A percentile compares a stretch with the other conserved stretches of the same genome.
Evolutionary conservation across 2,113 vertebrate species (phyloP).

Genomic region (Pterocles burchelli): DNA sequence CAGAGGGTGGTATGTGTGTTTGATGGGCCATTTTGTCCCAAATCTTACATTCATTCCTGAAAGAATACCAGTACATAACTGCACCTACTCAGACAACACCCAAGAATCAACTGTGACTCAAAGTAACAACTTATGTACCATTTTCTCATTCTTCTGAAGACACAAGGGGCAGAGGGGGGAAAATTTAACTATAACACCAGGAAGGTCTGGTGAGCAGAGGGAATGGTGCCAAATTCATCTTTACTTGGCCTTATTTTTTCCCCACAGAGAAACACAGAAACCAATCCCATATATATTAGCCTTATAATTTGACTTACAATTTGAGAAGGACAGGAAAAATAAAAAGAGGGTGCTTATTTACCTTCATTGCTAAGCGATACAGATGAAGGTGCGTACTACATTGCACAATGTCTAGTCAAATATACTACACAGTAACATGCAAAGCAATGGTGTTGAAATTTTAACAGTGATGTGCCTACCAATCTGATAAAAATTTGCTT

Average conservation of each 20-base stretch:
- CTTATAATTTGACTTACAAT: background rate
- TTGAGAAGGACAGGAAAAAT: background rate
- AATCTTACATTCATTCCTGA: background rate
- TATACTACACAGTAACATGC: background rate
- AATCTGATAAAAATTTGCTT: background rate
- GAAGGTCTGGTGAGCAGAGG: background rate
- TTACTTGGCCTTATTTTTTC: background rate
- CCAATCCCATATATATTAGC: background rate
- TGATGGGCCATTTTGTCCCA: background rate
- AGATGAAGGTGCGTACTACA: background rate
- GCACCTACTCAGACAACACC: background rate
- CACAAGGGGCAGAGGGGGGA: background rate
- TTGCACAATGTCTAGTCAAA: background rate
- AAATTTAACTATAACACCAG: background rate
- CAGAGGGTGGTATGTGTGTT: background rate
- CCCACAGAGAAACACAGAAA: background rate
- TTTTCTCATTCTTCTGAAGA: background rate
- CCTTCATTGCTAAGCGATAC: background rate
- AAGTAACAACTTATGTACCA: background rate
- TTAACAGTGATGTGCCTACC: background rate
- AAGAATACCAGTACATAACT: background rate
- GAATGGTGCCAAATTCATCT: background rate
- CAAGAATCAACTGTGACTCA: background rate
- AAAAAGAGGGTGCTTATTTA: background rate
- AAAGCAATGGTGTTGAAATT: background rate